Evolutionary conservation across 2,797 vertebrate genomes (phyloP), one percentile per base, ranked within the genome.

Genomic region (Caiman crocodilus): DNA sequence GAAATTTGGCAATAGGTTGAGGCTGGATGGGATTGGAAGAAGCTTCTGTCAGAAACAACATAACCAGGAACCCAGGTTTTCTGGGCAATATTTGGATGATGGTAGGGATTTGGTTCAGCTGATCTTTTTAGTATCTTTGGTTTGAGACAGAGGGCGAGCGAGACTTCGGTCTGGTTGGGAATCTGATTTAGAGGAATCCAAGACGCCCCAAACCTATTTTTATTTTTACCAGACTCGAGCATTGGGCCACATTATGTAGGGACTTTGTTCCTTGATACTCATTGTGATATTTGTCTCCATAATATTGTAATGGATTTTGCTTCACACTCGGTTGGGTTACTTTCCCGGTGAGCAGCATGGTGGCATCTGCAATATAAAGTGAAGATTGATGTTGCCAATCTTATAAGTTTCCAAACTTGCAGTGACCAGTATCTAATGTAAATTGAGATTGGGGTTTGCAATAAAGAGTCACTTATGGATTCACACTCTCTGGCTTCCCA

Each of bases 381-480:
- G 17, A 23, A 4, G 64, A 90, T 88, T 55, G 82, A n/a, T 2
- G 0, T 61, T 92, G 35, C 42, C 67, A 67, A 2, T 78, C 28
- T 32, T 71, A 42, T 11, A 64, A 65, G 56, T 26, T 23, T 69
- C 32, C 50, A 50, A 79, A 28, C 12, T 67, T 80, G 56, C 42
- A 59, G 2, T 84, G 64, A 30, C 76, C 76, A 65, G 13, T 60
- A 57, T 58, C 14, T 30, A 16, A 2, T 71, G 63, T 88, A 92
- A 86, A 77, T 26, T 3, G 23, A 79, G 56, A 81, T 50, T 58
- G 91, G 75, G 30, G 69, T 92, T 85, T 80, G 79, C 91, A 95
- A 96, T 95, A 93, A 96, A 96, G 57, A 30, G 15, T 76, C 90
- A 90, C 79, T 89, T 88, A 87, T 82, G 55, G 60, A 60, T 91